phyloP scores from a whole-genome alignment of 2,797 vertebrate species.

The Ceyx erithaca region DNA sequence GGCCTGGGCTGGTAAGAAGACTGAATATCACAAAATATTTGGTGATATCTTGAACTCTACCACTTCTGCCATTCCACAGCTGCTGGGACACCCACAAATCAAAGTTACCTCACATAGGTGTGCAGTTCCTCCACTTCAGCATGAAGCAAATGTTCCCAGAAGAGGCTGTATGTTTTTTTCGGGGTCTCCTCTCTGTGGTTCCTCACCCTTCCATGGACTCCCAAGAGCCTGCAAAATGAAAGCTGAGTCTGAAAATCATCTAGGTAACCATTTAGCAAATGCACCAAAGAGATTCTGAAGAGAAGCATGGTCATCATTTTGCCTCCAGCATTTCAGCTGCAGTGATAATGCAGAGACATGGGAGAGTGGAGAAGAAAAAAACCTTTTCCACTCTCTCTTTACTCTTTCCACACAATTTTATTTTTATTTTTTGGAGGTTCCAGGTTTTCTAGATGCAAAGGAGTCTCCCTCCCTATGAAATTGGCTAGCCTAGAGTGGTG shows the following conservation, averaged over 20 bases:
- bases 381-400: background rate
- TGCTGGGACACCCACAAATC: background rate
- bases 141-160: background rate
- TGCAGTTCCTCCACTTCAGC: background rate
- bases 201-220: background rate
- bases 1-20: background rate
- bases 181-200: background rate
- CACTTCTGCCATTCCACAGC: background rate
- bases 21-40: background rate
- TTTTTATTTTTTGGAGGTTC: background rate
- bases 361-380: constrained; percentile 3
- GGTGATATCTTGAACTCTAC: background rate
- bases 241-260: background rate
- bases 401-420: background rate
- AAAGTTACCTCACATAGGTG: background rate
- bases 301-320: background rate
- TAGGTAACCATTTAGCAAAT: background rate
- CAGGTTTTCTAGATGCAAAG: background rate
- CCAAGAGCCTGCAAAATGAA: background rate
- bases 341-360: background rate
- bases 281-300: background rate
- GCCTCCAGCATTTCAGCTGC: background rate
- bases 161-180: background rate
- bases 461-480: background rate
- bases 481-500: background rate